Evolutionary conservation across 1,140 invertebrate species (phyloP).

Genomic region (Drosophila pallidifrons): DNA sequence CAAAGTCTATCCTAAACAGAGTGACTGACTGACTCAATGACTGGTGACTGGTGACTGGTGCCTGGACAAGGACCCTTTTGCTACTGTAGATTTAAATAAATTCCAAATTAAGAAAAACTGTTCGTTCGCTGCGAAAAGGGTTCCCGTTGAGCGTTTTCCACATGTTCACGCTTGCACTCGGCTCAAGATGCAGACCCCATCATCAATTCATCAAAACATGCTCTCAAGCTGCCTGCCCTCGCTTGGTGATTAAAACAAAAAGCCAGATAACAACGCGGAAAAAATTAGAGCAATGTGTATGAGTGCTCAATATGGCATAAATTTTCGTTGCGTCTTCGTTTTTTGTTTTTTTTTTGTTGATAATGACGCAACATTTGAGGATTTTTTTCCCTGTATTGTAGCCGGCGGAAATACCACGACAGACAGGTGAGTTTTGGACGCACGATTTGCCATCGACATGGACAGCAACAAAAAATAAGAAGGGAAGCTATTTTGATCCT

Average conservation of each 20-base stretch:
- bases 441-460: constrained; percentile 13
- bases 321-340: constrained; percentile 50
- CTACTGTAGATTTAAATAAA: constrained; percentile 79
- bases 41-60: constrained; percentile 19
- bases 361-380: constrained; percentile 82
- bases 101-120: constrained; percentile 81
- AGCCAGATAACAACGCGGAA: constrained; percentile 76
- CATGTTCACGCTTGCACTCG: constrained; percentile 24
- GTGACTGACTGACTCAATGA: constrained; percentile 40
- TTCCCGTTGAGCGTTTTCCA: constrained; percentile 54
- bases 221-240: constrained; percentile 15
- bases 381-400: constrained; percentile 60
- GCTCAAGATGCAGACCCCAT: constrained; percentile 66
- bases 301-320: constrained; percentile 78
- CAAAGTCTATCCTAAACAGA: constrained; percentile 7
- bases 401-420: constrained; percentile 70
- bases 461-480: not conserved
- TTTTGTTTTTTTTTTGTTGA: constrained; percentile 53
- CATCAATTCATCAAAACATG: constrained; percentile 84
- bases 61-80: constrained; percentile 45
- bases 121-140: constrained; percentile 43
- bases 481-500: constrained; percentile 17
- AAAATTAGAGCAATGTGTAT: constrained; percentile 81
- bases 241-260: constrained; percentile 75
- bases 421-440: constrained; percentile 75